phyloP scores from a whole-genome alignment of 2,797 vertebrate species.

The Nannoperca australis region DNA sequence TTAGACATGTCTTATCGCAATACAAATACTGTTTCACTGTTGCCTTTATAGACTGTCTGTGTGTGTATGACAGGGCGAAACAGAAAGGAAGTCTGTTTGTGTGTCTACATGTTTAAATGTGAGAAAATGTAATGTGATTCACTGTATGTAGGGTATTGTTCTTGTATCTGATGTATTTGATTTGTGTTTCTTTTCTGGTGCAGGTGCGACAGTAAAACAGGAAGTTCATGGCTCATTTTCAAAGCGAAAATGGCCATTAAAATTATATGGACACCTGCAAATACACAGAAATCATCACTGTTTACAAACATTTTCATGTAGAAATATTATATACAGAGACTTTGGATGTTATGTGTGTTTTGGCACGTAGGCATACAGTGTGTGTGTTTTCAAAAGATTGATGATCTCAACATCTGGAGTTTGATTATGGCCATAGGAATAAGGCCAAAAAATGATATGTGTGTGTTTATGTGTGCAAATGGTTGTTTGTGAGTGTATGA shows the following conservation, averaged over 20 bases:
- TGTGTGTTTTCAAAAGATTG: constrained; percentile 33
- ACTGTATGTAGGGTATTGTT: neutral
- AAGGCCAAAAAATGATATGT: constrained; percentile 35
- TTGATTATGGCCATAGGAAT: constrained; percentile 49
- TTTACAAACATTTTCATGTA: constrained; percentile 45
- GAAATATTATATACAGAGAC: constrained; percentile 48
- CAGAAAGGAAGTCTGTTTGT: constrained; percentile 5
- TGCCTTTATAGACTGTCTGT: neutral
- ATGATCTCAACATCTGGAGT: constrained; percentile 51
- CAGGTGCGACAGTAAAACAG: constrained; percentile 32
- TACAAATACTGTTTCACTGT: constrained; percentile 29
- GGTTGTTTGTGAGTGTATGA: constrained; percentile 29
- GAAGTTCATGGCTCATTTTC: constrained; percentile 7
- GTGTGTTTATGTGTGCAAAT: constrained; percentile 29
- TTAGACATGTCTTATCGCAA: constrained; percentile 52
- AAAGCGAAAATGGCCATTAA: neutral
- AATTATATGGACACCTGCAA: constrained; percentile 38
- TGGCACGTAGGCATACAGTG: constrained; percentile 1
- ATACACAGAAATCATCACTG: constrained; percentile 10
- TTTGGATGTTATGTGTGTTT: constrained; percentile 15
- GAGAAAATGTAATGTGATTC: neutral
- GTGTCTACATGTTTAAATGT: neutral
- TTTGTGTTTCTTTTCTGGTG: neutral
- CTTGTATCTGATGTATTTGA: neutral
- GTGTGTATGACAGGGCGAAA: constrained; percentile 21